phyloP scores from a whole-genome alignment of 2,888 invertebrate genomes.

The Nephrocerus scutellatus region DNA sequence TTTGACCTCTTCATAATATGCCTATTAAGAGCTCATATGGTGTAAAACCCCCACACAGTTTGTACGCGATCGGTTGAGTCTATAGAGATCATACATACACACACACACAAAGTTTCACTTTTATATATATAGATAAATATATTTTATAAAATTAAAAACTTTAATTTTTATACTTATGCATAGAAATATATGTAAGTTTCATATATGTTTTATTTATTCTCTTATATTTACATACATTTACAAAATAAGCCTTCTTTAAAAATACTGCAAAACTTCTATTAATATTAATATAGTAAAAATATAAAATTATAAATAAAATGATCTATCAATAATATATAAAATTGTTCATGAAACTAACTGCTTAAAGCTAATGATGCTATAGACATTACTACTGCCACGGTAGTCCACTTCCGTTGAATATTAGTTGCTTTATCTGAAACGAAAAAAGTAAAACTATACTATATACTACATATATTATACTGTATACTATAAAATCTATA shows the following conservation, averaged over 20 bases:
- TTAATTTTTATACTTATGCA: no score
- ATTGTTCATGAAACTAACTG: constrained; percentile 41
- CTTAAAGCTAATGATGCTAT: constrained; percentile 48
- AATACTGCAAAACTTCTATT: constrained; percentile 42
- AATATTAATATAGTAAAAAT: constrained; percentile 40
- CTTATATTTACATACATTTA: constrained; percentile 48
- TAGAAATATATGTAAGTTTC: no score
- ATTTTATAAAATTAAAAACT: no score
- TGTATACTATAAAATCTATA: no score
- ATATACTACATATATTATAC: no score
- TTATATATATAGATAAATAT: no score
- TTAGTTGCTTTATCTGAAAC: constrained; percentile 44
- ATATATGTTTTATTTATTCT: constrained; percentile 25
- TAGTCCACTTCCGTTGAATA: constrained; percentile 47
- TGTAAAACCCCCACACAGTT: no score
- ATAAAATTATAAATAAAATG: constrained; percentile 32
- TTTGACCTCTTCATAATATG: no score
- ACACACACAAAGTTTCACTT: no score
- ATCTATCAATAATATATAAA: constrained; percentile 28
- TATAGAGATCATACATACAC: no score
- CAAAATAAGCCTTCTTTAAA: constrained; percentile 48
- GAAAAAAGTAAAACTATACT: background rate
- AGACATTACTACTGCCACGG: constrained; percentile 47
- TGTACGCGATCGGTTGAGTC: no score
- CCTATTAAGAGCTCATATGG: no score